Percentiles rank a stretch among this genome's conserved stretches.
These are phyloP conservation scores for Catotricha subobsoleta DNA, from an alignment of 2,888 invertebrate species.

Conservation along the genomic window DNA sequence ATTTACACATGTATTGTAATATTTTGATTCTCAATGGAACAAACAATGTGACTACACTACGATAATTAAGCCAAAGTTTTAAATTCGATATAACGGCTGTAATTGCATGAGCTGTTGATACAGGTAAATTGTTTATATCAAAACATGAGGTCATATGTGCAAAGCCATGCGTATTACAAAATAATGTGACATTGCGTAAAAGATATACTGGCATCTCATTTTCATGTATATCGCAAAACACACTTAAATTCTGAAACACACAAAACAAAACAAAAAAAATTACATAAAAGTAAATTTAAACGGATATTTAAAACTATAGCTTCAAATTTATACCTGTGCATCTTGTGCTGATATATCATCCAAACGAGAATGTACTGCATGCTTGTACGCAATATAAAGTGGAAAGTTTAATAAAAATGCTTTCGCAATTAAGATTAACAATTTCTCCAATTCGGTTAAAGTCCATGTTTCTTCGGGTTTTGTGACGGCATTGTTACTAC, in stretches of 20 bases:
- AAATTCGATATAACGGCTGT: slow-evolving; percentile 83
- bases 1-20: slow-evolving; percentile 80
- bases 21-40: slow-evolving; percentile 75
- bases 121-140: slow-evolving; percentile 60
- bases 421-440: slow-evolving; percentile 75
- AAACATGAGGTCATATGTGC: slow-evolving; percentile 76
- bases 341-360: slow-evolving; percentile 75
- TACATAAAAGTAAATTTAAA: background rate
- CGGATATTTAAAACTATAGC: background rate
- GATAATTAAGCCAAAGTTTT: slow-evolving; percentile 83
- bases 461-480: slow-evolving; percentile 40
- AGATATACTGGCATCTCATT: slow-evolving; percentile 83
- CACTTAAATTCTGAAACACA: slow-evolving; percentile 44
- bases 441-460: slow-evolving; percentile 69
- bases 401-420: slow-evolving; percentile 80
- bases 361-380: slow-evolving; percentile 58
- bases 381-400: slow-evolving; percentile 71
- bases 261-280: background rate
- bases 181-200: slow-evolving; percentile 78
- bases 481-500: background rate
- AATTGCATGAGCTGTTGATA: slow-evolving; percentile 80
- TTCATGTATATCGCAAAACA: slow-evolving; percentile 83
- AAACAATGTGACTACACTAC: slow-evolving; percentile 72
- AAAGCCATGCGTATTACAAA: slow-evolving; percentile 81
- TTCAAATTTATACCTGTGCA: slow-evolving; percentile 30